Conservation (phyloP, 2,113 vertebrate genomes). For the Sylvietta virens region DNA sequence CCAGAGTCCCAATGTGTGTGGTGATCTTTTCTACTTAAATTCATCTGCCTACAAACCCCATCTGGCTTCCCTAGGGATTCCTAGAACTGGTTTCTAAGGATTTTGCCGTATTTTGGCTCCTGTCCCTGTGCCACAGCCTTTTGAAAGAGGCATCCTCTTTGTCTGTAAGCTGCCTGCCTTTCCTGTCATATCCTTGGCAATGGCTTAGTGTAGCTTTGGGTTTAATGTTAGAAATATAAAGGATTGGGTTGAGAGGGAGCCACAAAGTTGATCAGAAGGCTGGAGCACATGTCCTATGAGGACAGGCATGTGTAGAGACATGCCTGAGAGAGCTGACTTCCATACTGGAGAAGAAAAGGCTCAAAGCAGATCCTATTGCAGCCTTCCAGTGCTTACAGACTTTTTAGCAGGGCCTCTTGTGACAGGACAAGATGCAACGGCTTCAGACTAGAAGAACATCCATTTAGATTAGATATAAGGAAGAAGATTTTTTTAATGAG, state of each 20-base stretch:
- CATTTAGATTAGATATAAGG: neutral
- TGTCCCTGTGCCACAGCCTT: neutral
- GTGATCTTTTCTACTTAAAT: neutral
- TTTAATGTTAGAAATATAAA: constrained; percentile 33
- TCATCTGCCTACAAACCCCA: neutral
- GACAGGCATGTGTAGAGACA: neutral
- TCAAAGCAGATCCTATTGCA: neutral
- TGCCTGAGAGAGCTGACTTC: neutral
- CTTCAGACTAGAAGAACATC: neutral
- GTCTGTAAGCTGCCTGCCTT: neutral
- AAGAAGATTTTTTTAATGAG: neutral
- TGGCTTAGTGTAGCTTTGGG: neutral
- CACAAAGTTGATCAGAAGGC: neutral
- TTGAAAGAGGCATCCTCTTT: neutral
- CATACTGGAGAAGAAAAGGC: neutral
- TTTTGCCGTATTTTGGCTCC: neutral
- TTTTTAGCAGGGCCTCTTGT: neutral
- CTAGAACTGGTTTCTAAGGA: neutral
- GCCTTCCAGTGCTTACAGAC: neutral
- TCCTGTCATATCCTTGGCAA: neutral
- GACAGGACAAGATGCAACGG: neutral
- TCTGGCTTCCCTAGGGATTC: neutral
- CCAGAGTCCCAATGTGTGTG: neutral
- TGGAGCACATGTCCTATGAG: neutral
- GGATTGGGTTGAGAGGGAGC: neutral